Percentiles rank a stretch among this genome's conserved stretches.
Evolutionary conservation across 2,113 vertebrate genomes (phyloP).

Genomic region (Rattus norvegicus): DNA sequence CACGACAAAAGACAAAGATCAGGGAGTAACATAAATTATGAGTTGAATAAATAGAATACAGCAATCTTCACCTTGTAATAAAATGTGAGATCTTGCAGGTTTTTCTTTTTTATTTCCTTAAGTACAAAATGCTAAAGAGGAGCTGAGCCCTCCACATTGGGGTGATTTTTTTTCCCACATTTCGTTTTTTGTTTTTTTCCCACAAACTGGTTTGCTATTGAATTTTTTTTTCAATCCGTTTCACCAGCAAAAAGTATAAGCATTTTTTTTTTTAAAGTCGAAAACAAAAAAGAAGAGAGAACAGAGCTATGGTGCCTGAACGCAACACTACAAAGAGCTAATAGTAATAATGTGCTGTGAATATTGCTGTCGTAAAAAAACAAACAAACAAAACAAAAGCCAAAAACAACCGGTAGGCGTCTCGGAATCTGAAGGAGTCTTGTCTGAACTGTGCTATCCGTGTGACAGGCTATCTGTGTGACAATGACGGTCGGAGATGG

Average conservation of each 20-base stretch:
- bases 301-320: slow-evolving; percentile 86
- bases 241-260: slow-evolving; percentile 92
- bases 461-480: slow-evolving; percentile 77
- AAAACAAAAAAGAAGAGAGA: slow-evolving; percentile 84
- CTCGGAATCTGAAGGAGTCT: slow-evolving; percentile 90
- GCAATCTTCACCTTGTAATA: slow-evolving; percentile 99
- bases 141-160: slow-evolving; percentile 90
- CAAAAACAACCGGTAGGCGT: slow-evolving; percentile 84
- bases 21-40: slow-evolving; percentile 99
- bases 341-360: slow-evolving; percentile 91
- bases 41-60: slow-evolving; percentile 99
- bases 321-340: slow-evolving; percentile 89
- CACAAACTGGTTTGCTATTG: slow-evolving; percentile 90
- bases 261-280: slow-evolving; percentile 85
- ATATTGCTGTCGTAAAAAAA: slow-evolving; percentile 86
- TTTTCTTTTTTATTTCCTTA: slow-evolving; percentile 90
- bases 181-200: slow-evolving; percentile 87
- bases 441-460: slow-evolving; percentile 82
- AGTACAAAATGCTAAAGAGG: slow-evolving; percentile 98
- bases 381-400: slow-evolving; percentile 37
- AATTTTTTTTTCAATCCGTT: slow-evolving; percentile 74
- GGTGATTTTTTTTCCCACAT: slow-evolving; percentile 80
- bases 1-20: slow-evolving; percentile 99
- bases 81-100: slow-evolving; percentile 94
- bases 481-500: slow-evolving; percentile 50